Evolutionary conservation across 92 coral and sea anemone species (phyloP).

Genomic region (Bergia sp.): DNA sequence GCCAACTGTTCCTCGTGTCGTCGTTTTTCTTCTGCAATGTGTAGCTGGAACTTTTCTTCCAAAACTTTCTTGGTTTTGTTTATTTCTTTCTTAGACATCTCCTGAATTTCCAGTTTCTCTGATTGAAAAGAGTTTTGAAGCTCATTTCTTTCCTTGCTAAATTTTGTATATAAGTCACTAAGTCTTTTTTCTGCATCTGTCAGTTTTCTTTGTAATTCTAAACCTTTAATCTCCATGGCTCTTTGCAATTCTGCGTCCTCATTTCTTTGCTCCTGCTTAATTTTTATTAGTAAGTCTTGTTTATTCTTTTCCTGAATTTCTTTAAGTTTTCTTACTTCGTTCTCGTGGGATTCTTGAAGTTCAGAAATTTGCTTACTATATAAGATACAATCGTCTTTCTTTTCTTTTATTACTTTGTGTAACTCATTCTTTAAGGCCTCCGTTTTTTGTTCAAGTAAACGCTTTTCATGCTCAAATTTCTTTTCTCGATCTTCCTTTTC

Average conservation of each 20-base stretch:
- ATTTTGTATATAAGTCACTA: background rate
- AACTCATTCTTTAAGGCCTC: constrained; percentile 16
- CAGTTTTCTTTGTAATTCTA: background rate
- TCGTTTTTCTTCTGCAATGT: background rate
- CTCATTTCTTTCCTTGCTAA: background rate
- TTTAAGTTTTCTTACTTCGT: background rate
- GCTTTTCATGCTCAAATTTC: constrained; percentile 14
- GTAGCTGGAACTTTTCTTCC: constrained; percentile 3
- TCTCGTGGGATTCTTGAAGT: background rate
- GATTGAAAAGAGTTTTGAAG: constrained; percentile 1
- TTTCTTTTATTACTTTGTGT: constrained; percentile 7
- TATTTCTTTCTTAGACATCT: background rate
- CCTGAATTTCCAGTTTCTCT: constrained; percentile 1
- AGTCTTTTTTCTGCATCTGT: constrained; percentile 7
- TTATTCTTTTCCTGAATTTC: constrained; percentile 1
- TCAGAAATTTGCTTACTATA: background rate
- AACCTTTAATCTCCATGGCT: background rate
- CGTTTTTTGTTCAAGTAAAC: background rate
- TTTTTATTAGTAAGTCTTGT: background rate
- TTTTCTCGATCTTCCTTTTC: constrained; percentile 1
- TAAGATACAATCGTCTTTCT: background rate
- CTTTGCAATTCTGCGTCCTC: background rate
- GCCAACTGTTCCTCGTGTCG: background rate
- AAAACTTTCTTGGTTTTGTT: background rate
- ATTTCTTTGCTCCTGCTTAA: background rate